Evolutionary conservation across 1,140 invertebrate genomes (phyloP), one percentile per base, ranked within the genome.

Genomic region (Drosophila suzukii): DNA sequence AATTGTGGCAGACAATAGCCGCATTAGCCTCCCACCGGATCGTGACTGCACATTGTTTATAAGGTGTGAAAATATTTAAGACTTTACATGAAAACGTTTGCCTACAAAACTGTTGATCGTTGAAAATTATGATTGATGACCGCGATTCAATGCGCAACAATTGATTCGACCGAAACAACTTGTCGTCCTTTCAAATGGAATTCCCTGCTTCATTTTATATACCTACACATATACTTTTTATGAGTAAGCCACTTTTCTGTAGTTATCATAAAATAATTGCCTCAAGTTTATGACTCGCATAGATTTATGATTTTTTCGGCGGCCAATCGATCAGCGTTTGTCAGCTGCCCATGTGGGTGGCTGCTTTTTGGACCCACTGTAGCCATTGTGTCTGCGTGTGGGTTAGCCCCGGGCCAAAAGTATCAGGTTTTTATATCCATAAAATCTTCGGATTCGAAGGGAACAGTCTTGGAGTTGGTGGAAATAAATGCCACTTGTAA

Each of bases 51-150:
- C 79, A 82, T 91, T 91, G 82, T 91, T 91, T 91, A 85, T 90
- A 90, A 91, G 90, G 90, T 91, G 90, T 91, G 90, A 91, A 91
- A 91, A 91, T 90, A 90, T 91, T 91, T 84, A 81, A 91, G 89
- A 82, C 89, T 86, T 73, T 85, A 84, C 81, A 90, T 81, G 82
- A 86, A 83, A 90, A 86, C 76, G 78, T 90, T 85, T 80, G 65
- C 68, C 68, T 88, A 91, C 90, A 91, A 91, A 91, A 82, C 85
- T 91, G 90, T 91, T 91, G 90, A 91, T 90, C 86, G 90, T 76
- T 91, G 86, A 90, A 90, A 91, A 91, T 88, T 91, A 91, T 91
- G 90, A 91, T 91, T 91, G 91, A 91, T 91, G 86, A 82, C 83
- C 75, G 75, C 68, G 84, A 83, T 88, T 82, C 67, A 85, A 74